Percentiles rank a stretch among this genome's conserved stretches.
Conservation (phyloP, 1,140 invertebrate genomes). For the Tachypleus tridentatus region DNA sequence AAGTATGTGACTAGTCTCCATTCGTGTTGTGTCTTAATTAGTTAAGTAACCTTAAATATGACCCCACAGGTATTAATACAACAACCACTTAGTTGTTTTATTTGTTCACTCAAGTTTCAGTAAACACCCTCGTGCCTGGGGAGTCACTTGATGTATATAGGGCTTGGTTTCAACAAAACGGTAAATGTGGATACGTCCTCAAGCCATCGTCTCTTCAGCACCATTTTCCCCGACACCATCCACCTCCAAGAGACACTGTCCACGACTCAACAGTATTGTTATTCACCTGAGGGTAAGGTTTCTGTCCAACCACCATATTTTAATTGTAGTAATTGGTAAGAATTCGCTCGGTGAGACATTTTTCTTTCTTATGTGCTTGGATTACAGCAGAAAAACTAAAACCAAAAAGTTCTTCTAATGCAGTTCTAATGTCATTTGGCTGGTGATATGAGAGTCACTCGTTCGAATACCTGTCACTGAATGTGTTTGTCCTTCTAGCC, state of each 20-base stretch:
- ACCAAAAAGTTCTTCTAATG: no score
- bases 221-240: constrained; percentile 9
- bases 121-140: constrained; percentile 46
- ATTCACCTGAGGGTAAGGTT: constrained; percentile 41
- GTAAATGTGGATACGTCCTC: constrained; percentile 50
- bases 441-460: no score
- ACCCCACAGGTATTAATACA: not conserved
- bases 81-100: constrained; percentile 5
- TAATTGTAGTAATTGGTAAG: no score
- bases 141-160: constrained; percentile 44
- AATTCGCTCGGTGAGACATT: no score
- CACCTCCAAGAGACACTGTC: constrained; percentile 36
- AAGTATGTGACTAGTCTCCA: not conserved
- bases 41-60: no score
- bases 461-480: no score
- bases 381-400: no score
- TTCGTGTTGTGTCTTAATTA: no score
- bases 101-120: constrained; percentile 33
- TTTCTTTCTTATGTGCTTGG: no score
- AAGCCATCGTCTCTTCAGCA: constrained; percentile 46
- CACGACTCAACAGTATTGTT: constrained; percentile 43
- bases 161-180: constrained; percentile 49
- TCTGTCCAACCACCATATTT: no score
- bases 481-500: no score
- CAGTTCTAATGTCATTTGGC: no score